Conservation (phyloP, 1,140 invertebrate species). For the Antheraea pernyi region DNA sequence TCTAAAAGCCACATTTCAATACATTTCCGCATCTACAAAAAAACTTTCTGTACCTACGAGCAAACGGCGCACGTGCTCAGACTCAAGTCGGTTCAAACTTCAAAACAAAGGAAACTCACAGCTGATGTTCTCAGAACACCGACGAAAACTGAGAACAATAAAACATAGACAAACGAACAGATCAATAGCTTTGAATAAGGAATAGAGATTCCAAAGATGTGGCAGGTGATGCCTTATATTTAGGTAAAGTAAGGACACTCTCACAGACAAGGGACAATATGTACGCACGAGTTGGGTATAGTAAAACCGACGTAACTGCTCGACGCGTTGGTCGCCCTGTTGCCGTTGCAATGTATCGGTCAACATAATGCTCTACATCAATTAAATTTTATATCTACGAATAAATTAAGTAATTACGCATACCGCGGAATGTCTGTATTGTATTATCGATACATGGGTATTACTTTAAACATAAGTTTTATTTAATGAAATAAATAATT, state of each 20-base stretch:
- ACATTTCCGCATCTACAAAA: background rate
- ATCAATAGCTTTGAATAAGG: slow-evolving; percentile 42
- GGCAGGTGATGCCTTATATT: slow-evolving; percentile 52
- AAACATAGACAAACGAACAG: slow-evolving; percentile 20
- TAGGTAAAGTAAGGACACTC: slow-evolving; percentile 31
- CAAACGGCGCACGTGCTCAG: slow-evolving; percentile 45
- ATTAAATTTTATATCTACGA: background rate
- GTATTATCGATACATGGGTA: no score
- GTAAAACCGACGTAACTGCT: slow-evolving; percentile 2
- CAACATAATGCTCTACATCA: background rate
- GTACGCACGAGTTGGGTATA: background rate
- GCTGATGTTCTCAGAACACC: slow-evolving; percentile 50
- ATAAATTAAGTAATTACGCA: no score
- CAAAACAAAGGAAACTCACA: slow-evolving; percentile 36
- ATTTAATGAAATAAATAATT: no score
- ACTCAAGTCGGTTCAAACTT: slow-evolving; percentile 26
- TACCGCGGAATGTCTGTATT: no score
- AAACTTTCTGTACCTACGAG: background rate
- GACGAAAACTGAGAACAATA: slow-evolving; percentile 43
- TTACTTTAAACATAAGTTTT: no score
- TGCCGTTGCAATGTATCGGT: slow-evolving; percentile 9
- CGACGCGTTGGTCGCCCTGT: background rate
- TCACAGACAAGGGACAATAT: slow-evolving; percentile 22
- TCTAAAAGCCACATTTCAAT: background rate
- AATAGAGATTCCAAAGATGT: slow-evolving; percentile 24